phyloP scores from a whole-genome alignment of 1,140 invertebrate species.

The Melipona quadrifasciata region DNA sequence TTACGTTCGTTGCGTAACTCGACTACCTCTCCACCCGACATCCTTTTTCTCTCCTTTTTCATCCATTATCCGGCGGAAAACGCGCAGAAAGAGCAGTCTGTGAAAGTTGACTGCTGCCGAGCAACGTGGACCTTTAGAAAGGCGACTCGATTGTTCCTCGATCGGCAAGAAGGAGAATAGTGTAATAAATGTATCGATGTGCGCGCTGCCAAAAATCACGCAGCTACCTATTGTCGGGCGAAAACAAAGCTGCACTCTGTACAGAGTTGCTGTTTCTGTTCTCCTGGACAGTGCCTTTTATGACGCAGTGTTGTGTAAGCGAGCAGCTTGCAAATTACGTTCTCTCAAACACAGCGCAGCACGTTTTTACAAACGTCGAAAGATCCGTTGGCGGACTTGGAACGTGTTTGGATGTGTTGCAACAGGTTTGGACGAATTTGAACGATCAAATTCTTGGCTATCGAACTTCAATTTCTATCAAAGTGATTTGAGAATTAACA shows the following conservation, averaged over 20 bases:
- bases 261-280: background rate
- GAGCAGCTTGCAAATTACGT: too few relatives aligned
- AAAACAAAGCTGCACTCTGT: slow-evolving; percentile 33
- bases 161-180: background rate
- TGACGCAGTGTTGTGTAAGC: too few relatives aligned
- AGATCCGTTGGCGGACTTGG: too few relatives aligned
- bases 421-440: too few relatives aligned
- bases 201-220: slow-evolving; percentile 28
- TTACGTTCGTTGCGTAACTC: slow-evolving; percentile 5
- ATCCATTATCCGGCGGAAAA: background rate
- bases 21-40: background rate
- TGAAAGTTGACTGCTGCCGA: background rate
- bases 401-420: too few relatives aligned
- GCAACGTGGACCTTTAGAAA: background rate
- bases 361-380: too few relatives aligned
- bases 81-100: background rate
- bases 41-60: background rate
- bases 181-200: slow-evolving; percentile 22
- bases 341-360: too few relatives aligned
- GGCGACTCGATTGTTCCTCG: background rate
- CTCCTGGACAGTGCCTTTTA: slow-evolving; percentile 2
- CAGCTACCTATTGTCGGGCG: slow-evolving; percentile 32
- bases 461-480: too few relatives aligned
- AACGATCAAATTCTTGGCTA: too few relatives aligned
- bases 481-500: too few relatives aligned